Percentiles rank a stretch among this genome's conserved stretches.
phyloP scores from a whole-genome alignment of 2,797 vertebrate species.

The Malacoctenus gilli region DNA sequence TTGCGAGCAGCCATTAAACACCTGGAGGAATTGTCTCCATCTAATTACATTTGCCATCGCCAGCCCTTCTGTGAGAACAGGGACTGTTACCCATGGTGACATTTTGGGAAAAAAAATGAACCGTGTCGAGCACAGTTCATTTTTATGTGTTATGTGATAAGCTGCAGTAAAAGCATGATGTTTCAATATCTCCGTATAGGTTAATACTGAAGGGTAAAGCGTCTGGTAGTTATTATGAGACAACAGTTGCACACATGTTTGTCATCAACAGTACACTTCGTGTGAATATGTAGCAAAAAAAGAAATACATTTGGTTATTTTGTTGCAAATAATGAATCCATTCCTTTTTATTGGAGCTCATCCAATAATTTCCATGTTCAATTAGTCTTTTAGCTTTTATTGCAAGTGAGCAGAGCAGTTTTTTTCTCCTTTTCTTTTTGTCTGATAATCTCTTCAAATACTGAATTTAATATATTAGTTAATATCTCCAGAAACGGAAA shows the following conservation, averaged over 20 bases:
- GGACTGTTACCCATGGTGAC: conserved; percentile 53
- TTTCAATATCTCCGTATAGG: not conserved
- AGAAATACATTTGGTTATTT: too few species aligned
- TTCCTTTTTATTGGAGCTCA: not conserved
- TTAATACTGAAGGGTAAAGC: not conserved
- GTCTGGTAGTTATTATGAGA: not conserved
- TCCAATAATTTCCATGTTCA: not conserved
- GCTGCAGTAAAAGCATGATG: conserved; percentile 15
- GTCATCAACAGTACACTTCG: too few species aligned
- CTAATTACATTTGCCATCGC: conserved; percentile 80
- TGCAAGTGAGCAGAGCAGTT: not conserved
- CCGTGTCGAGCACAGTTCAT: conserved; percentile 57
- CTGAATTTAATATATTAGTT: too few species aligned
- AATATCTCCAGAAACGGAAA: too few species aligned
- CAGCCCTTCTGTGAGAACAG: conserved; percentile 66
- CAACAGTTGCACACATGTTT: not conserved
- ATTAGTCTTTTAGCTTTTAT: not conserved
- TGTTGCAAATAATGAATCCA: not conserved
- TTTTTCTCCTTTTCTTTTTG: too few species aligned
- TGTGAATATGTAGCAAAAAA: not conserved
- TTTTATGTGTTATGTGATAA: conserved; percentile 52
- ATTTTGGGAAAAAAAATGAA: conserved; percentile 49
- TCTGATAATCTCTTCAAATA: too few species aligned
- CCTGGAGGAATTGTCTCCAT: conserved; percentile 78
- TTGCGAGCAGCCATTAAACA: conserved; percentile 81